These are phyloP conservation scores for Hycleus cichorii DNA, from an alignment of 1,140 invertebrate species.

Conservation along the genomic window DNA sequence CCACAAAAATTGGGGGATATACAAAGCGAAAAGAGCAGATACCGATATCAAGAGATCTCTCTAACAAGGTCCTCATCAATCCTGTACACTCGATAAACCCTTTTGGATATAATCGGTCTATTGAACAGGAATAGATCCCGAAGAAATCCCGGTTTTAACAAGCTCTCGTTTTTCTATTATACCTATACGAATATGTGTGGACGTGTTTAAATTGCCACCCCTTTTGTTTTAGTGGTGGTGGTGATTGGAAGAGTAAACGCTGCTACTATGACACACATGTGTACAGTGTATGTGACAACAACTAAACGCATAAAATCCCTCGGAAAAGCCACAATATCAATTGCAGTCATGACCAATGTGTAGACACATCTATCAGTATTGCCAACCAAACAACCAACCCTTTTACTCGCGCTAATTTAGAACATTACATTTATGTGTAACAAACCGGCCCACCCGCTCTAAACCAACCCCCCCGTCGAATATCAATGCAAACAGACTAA, in stretches of 20 bases:
- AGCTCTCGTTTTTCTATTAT: not conserved
- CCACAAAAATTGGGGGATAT: too few species aligned
- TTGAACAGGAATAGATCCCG: slow-evolving; percentile 15
- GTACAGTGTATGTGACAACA: too few species aligned
- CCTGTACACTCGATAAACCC: slow-evolving; percentile 23
- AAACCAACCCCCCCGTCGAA: not conserved
- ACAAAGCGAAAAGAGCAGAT: too few species aligned
- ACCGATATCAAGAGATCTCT: not conserved
- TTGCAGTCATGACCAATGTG: slow-evolving; percentile 32
- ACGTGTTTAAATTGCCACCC: too few species aligned
- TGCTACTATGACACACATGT: too few species aligned
- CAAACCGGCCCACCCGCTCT: too few species aligned
- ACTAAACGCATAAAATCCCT: slow-evolving; percentile 2
- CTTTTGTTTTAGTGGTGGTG: too few species aligned
- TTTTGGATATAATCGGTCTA: slow-evolving; percentile 17
- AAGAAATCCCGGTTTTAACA: slow-evolving; percentile 5
- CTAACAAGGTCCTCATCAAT: slow-evolving; percentile 24
- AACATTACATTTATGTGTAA: too few species aligned
- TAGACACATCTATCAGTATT: slow-evolving; percentile 36
- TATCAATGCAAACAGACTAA: slow-evolving; percentile 30
- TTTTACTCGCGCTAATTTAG: slow-evolving; percentile 4
- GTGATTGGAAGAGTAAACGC: too few species aligned
- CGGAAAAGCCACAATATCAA: slow-evolving; percentile 27
- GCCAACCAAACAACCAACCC: slow-evolving; percentile 12
- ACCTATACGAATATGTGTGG: too few species aligned